Evolutionary conservation across 2,113 vertebrate species (phyloP).

Genomic region (Empidonax traillii): DNA sequence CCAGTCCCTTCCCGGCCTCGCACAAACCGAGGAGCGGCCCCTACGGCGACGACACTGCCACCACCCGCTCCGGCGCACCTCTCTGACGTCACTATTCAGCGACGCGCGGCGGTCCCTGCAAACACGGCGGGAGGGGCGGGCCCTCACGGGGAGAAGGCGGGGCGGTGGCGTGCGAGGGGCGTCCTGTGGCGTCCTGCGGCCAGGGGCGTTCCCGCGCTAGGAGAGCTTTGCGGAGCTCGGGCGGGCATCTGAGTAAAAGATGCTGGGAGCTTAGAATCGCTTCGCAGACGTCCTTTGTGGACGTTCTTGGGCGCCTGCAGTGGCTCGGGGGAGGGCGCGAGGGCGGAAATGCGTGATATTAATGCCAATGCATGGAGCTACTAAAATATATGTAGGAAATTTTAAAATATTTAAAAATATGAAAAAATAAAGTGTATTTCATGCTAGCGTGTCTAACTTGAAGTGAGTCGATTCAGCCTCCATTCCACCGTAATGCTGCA

Average conservation of each 20-base stretch:
- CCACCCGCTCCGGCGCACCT: background rate
- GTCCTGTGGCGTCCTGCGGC: too few relatives aligned
- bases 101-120: rapidly evolving
- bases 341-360: rapidly evolving
- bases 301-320: background rate
- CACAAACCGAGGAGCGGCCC: background rate
- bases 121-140: too few relatives aligned
- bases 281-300: rapidly evolving
- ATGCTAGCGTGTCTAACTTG: too few relatives aligned
- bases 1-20: background rate
- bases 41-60: background rate
- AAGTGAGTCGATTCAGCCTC: background rate
- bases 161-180: too few relatives aligned
- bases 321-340: rapidly evolving
- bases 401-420: too few relatives aligned
- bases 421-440: rapidly evolving
- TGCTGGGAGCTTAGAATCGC: rapidly evolving
- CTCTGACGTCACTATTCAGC: background rate
- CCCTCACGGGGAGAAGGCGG: too few relatives aligned
- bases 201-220: too few relatives aligned
- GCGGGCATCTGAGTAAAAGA: background rate
- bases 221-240: too few relatives aligned
- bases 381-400: rapidly evolving
- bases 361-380: rapidly evolving
- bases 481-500: background rate